Conservation (phyloP, 2,113 vertebrate genomes). For the Penelope pileata region DNA sequence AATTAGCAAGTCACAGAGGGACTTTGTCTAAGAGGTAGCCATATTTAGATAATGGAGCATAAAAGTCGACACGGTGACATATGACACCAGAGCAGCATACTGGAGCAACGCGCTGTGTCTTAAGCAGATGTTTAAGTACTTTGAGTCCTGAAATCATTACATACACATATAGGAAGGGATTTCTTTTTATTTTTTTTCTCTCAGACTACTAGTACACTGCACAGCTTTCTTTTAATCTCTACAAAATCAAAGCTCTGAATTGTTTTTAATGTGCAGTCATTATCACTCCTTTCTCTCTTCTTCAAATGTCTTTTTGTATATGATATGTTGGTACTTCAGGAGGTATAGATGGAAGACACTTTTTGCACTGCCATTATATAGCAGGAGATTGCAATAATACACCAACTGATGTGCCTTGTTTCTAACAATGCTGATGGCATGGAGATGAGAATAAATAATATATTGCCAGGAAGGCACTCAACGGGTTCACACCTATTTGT, state of each 20-base stretch:
- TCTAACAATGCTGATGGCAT: neutral
- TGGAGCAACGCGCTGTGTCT: constrained; percentile 36
- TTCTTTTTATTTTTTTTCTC: neutral
- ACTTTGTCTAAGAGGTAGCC: constrained; percentile 37
- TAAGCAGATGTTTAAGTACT: constrained; percentile 74
- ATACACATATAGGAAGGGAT: neutral
- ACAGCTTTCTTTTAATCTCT: constrained; percentile 42
- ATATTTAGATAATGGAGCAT: constrained; percentile 73
- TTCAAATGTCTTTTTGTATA: neutral
- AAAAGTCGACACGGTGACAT: constrained; percentile 68
- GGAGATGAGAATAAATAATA: neutral
- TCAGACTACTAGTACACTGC: neutral
- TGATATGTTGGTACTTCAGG: neutral
- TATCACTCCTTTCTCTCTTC: neutral
- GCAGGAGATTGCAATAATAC: neutral
- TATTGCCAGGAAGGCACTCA: neutral
- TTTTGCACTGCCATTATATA: neutral
- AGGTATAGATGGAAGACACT: neutral
- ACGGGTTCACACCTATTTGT: accelerated
- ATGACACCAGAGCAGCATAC: constrained; percentile 59
- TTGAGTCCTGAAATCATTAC: constrained; percentile 9
- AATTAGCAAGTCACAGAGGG: constrained; percentile 65
- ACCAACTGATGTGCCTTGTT: neutral
- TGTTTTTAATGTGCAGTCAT: neutral
- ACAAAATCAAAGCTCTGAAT: constrained; percentile 38